Percentiles rank a stretch among this genome's conserved stretches.
Conservation (phyloP, 1,140 invertebrate species). For the Halotydeus destructor region DNA sequence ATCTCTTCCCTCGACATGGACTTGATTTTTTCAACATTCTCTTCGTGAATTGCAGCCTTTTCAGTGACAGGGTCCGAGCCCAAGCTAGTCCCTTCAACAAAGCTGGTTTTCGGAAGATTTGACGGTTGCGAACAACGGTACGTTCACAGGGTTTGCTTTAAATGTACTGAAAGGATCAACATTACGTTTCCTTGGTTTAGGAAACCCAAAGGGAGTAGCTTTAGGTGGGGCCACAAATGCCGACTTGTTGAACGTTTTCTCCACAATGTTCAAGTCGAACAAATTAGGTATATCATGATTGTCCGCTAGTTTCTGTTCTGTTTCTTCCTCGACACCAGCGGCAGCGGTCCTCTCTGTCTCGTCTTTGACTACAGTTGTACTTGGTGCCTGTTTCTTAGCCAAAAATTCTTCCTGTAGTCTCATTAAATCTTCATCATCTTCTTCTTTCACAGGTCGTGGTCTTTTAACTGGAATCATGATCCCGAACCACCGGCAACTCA, state of each 20-base stretch:
- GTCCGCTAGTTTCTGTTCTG: background rate
- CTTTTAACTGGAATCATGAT: background rate
- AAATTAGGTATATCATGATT: background rate
- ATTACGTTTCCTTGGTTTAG: conserved; percentile 2
- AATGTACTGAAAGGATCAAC: conserved; percentile 1
- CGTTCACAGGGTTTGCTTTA: conserved; percentile 3
- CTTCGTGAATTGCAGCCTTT: conserved; percentile 5
- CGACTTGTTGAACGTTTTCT: conserved; percentile 1
- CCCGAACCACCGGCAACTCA: background rate
- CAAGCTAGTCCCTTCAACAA: background rate
- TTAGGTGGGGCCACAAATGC: background rate
- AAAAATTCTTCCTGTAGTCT: conserved; percentile 10
- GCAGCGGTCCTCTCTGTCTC: background rate
- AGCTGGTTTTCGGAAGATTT: background rate
- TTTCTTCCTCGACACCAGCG: background rate
- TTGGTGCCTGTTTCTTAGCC: conserved; percentile 2
- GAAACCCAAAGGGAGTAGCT: background rate
- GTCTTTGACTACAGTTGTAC: background rate
- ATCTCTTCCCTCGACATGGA: conserved; percentile 13
- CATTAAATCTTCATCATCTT: conserved; percentile 10
- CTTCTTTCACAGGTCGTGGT: background rate
- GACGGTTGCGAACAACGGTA: background rate
- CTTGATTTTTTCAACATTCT: conserved; percentile 9
- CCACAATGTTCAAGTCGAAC: conserved; percentile 3
- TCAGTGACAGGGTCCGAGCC: background rate